Evolutionary conservation across 2,888 invertebrate species (phyloP), one percentile per base, ranked within the genome.

Genomic region (Athalia cordata): DNA sequence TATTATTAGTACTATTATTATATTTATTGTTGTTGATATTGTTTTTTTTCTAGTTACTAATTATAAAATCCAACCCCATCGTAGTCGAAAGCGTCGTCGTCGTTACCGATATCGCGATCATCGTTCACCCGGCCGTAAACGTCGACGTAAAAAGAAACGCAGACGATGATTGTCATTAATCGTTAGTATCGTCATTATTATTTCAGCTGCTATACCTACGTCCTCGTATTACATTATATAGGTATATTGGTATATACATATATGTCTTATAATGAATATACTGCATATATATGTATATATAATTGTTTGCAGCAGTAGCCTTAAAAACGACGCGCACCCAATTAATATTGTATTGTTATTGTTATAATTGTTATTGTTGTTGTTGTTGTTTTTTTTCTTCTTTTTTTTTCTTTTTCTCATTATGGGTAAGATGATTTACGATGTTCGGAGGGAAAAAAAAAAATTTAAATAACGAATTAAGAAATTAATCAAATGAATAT

Each of bases 341-440:
- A 29, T 29, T 29, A 29, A 29, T 29, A 29, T 29, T 29, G 29
- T 29, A 29, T 29, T 29, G 29, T 29, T 29, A 29, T 29, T 29
- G 29, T 29, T 29, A 29, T 29, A 29, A 29, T 29, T 29, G 29
- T 29, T 29, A 29, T 29, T 84, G 84, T 88, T 87, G 88, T 86
- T 83, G 88, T 29, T n/a, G n/a, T n/a, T n/a, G 2, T 29, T 29
- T 29, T 29, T 29, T 29, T 29, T 29, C 2, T 29, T 29, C 29
- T 29, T 29, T 29, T 29, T 29, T n/a, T n/a, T n/a, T n/a, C n/a
- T n/a, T n/a, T 29, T 29, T 29, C 29, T 1, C 29, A 29, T 29
- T 29, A 29, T 29, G 0, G 29, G 29, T 29, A 29, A 29, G 29
- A 29, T 29, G 29, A 29, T 29, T 29, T 29, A 29, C 29, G 29